Base-by-base conservation (phyloP, 2,888 invertebrate genomes). In the Deilephila porcellus region DNA sequence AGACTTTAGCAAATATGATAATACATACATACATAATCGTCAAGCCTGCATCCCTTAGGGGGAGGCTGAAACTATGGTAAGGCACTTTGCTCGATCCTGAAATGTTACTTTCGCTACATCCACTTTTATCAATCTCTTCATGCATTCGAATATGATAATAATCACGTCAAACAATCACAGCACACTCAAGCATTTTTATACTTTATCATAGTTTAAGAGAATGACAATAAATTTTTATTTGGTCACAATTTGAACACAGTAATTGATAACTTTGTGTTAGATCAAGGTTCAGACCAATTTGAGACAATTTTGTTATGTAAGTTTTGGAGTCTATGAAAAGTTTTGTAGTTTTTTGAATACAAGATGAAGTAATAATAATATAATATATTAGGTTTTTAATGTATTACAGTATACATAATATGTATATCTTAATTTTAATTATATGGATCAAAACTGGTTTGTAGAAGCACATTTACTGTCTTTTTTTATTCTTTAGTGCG, bases 151-250 rank as follows among this genome's bases (percentile, higher is more conserved):
- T 53, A 37, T 45, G 4, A 17, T 14, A 11, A 20, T 20, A 37
- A n/a, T 67, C 5, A 67, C 25, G 29, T 52, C 25, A 52, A 67
- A 67, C 52, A 45, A 67, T 67, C 52, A 11, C 67, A 67, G 67
- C 67, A 25, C 45, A 4, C 45, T 52, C 67, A 14, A 52, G 45
- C 20, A 63, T 19, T 20, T n/a, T 64, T 25, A 17, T 52, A 67
- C 45, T 52, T 67, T 67, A 67, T 67, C 45, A 67, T 67, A 67
- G 67, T 52, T 67, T 67, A 67, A 67, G 67, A 52, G 67, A 67
- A 67, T 67, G 67, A 67, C 67, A 67, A 67, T 67, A 67, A 67
- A 20, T 52, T 67, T 67, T 67, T 45, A 67, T 67, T 67, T 67
- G 52, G 17, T 25, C 67, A 20, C 45, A 45, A 64, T 45, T 52